phyloP scores from a whole-genome alignment of 2,888 invertebrate species.

The Melanostoma scalare region DNA sequence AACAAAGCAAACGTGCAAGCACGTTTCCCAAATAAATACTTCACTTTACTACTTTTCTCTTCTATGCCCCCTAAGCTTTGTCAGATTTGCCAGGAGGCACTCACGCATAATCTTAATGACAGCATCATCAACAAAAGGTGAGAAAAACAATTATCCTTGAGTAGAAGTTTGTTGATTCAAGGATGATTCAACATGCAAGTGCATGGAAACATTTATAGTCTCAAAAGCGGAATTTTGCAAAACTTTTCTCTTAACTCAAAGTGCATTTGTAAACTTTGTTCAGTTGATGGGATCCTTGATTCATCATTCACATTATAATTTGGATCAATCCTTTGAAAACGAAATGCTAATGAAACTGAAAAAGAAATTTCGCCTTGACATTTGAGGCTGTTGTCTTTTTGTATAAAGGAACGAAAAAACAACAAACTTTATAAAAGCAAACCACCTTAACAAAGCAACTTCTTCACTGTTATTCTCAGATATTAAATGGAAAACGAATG shows the following conservation, averaged over 20 bases:
- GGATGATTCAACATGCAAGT: constrained; percentile 14
- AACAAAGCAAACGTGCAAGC: constrained; percentile 1
- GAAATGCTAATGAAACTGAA: constrained; percentile 20
- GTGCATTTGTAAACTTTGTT: constrained; percentile 59
- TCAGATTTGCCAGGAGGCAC: constrained; percentile 23
- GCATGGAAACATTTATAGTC: constrained; percentile 18
- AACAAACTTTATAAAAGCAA: constrained; percentile 2
- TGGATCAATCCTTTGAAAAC: constrained; percentile 19
- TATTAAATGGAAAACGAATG: no score
- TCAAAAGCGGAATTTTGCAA: constrained; percentile 8
- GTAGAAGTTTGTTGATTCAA: constrained; percentile 46
- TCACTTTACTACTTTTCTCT: neutral
- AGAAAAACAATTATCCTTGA: constrained; percentile 66
- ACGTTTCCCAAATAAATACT: constrained; percentile 24
- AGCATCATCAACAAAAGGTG: constrained; percentile 51
- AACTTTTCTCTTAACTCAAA: constrained; percentile 53
- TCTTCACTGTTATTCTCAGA: no score
- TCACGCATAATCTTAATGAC: constrained; percentile 66
- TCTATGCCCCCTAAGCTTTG: neutral
- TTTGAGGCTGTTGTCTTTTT: neutral
- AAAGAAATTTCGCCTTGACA: constrained; percentile 21
- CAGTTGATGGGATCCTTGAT: neutral
- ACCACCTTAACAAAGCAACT: neutral
- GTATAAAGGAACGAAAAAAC: neutral
- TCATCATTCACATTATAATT: constrained; percentile 9